Evolutionary conservation across 2,797 vertebrate species (phyloP).

Genomic region (Sebastes ruberrimus): DNA sequence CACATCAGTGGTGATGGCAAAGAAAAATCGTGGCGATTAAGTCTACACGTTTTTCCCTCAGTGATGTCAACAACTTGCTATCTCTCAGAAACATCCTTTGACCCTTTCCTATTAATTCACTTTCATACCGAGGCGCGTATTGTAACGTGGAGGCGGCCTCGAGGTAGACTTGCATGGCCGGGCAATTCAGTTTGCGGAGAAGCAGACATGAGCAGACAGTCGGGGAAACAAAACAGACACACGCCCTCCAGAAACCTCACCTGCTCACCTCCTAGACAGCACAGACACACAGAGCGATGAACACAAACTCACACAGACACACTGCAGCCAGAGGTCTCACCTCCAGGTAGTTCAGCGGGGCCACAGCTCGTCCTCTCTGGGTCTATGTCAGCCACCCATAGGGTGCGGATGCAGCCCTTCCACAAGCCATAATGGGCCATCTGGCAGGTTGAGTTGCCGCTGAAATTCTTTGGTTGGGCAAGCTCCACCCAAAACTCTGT

Average conservation of each 20-base stretch:
- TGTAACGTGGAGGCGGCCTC: background rate
- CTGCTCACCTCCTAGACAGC: slow-evolving; percentile 28
- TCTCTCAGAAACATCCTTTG: background rate
- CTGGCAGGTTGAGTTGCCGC: slow-evolving; percentile 86
- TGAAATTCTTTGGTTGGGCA: slow-evolving; percentile 85
- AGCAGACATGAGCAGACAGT: slow-evolving; percentile 36
- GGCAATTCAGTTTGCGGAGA: slow-evolving; percentile 16
- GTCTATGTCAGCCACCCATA: slow-evolving; percentile 88
- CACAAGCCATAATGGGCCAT: slow-evolving; percentile 90
- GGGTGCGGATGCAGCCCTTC: slow-evolving; percentile 89
- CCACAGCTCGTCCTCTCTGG: slow-evolving; percentile 87
- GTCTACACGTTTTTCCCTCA: background rate
- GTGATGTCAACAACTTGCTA: slow-evolving; percentile 20
- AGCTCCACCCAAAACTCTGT: slow-evolving; percentile 95
- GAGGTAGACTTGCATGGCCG: slow-evolving; percentile 11
- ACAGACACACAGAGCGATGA: slow-evolving; percentile 21
- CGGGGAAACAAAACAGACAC: slow-evolving; percentile 34
- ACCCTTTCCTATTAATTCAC: slow-evolving; percentile 18
- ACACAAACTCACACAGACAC: slow-evolving; percentile 25
- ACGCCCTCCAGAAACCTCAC: slow-evolving; percentile 37
- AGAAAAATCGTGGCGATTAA: slow-evolving; percentile 3
- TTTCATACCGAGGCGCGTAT: background rate
- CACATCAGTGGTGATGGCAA: slow-evolving; percentile 44
- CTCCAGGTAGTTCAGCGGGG: slow-evolving; percentile 89
- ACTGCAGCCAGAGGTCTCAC: slow-evolving; percentile 73